phyloP scores from a whole-genome alignment of 2,888 invertebrate species.

The Scelioninae gen. 2 region DNA sequence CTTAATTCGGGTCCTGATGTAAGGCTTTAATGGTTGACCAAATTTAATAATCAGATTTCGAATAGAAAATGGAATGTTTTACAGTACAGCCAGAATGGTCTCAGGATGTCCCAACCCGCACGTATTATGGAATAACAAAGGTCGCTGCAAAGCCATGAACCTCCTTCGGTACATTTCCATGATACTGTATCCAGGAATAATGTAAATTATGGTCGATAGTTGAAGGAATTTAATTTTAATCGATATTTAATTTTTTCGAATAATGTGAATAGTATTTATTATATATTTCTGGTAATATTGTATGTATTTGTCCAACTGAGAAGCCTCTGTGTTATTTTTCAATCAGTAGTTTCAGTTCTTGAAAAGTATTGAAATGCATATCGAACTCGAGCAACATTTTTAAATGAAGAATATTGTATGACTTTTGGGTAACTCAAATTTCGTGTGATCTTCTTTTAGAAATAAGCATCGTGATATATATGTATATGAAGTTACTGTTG shows the following conservation, averaged over 20 bases:
- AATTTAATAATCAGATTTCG: too few relatives aligned
- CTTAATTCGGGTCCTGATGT: too few relatives aligned
- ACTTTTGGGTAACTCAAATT: constrained; percentile 1
- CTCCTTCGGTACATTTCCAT: constrained; percentile 41
- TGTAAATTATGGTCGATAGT: too few relatives aligned
- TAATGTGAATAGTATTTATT: constrained; percentile 37
- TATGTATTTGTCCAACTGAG: neutral
- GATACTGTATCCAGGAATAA: too few relatives aligned
- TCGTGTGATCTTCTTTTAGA: constrained; percentile 18
- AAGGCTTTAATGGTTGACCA: too few relatives aligned
- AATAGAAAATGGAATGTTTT: constrained; percentile 3
- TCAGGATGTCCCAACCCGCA: constrained; percentile 65
- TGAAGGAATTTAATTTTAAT: too few relatives aligned
- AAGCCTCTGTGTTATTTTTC: constrained; percentile 1
- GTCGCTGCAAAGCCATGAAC: constrained; percentile 62
- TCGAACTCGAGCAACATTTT: constrained; percentile 14
- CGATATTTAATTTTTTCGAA: too few relatives aligned
- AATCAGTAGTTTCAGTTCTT: constrained; percentile 24
- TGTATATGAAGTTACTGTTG: constrained; percentile 28
- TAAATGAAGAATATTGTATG: constrained; percentile 10
- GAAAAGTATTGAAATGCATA: constrained; percentile 27
- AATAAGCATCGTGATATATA: constrained; percentile 8
- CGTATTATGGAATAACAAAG: constrained; percentile 64
- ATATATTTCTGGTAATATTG: neutral
- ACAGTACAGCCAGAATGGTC: constrained; percentile 66